Evolutionary conservation across 2,888 invertebrate genomes (phyloP).

Genomic region (Catonia carolina): DNA sequence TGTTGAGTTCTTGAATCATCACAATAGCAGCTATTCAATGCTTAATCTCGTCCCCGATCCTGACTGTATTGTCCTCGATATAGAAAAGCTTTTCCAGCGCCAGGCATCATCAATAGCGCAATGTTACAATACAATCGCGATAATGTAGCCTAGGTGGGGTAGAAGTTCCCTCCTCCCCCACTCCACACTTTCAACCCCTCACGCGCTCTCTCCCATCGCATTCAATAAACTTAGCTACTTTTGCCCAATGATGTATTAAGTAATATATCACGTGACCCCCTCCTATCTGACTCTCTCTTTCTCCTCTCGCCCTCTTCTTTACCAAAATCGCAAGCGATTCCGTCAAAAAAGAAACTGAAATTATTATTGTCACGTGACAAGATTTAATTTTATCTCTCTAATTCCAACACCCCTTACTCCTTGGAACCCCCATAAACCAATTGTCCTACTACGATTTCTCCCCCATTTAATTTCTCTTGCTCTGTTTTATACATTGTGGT

Average conservation of each 20-base stretch:
- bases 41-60: constrained; percentile 36
- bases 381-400: constrained; percentile 4
- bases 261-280: constrained; percentile 19
- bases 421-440: background rate
- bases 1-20: constrained; percentile 34
- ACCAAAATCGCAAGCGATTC: background rate
- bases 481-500: constrained; percentile 5
- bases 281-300: background rate
- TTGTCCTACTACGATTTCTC: background rate
- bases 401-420: too few species aligned
- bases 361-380: constrained; percentile 10
- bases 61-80: constrained; percentile 35
- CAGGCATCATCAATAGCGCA: constrained; percentile 36
- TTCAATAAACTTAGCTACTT: constrained; percentile 18
- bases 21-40: constrained; percentile 35
- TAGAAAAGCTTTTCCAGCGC: constrained; percentile 36
- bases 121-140: constrained; percentile 36
- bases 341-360: background rate
- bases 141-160: constrained; percentile 29
- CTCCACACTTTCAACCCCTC: constrained; percentile 5
- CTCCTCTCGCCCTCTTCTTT: too few species aligned
- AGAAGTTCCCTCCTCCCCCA: constrained; percentile 16
- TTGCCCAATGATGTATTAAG: constrained; percentile 22
- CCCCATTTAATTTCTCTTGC: background rate
- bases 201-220: constrained; percentile 1